phyloP scores from a whole-genome alignment of 2,797 vertebrate genomes.

The Esox lucius region DNA sequence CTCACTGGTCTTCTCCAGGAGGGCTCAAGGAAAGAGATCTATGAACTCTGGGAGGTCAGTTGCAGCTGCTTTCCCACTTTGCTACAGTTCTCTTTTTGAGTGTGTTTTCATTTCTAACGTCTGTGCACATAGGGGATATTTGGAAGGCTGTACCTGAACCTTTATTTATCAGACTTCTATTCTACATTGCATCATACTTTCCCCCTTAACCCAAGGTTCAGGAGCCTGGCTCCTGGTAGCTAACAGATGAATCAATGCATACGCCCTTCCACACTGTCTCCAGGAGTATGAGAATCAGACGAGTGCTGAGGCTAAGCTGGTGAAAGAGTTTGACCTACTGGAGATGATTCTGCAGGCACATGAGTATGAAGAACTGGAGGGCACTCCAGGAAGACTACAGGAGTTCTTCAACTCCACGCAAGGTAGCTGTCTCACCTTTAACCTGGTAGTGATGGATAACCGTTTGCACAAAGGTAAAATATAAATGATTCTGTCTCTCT shows the following conservation, averaged over 20 bases:
- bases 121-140: background rate
- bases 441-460: background rate
- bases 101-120: background rate
- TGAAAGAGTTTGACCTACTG: slow-evolving; percentile 93
- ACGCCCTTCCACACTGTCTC: background rate
- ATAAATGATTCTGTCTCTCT: background rate
- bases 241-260: background rate
- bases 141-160: background rate
- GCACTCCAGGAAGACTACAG: slow-evolving; percentile 86
- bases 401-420: slow-evolving; percentile 93
- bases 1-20: slow-evolving; percentile 83
- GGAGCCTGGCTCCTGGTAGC: background rate
- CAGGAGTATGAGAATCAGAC: slow-evolving; percentile 93
- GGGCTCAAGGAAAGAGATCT: slow-evolving; percentile 85
- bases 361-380: slow-evolving; percentile 92
- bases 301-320: slow-evolving; percentile 86
- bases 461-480: background rate
- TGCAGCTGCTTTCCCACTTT: background rate
- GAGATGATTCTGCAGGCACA: slow-evolving; percentile 98
- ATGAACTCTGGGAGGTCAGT: slow-evolving; percentile 88
- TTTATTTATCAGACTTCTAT: background rate
- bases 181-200: background rate
- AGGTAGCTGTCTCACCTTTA: slow-evolving; percentile 63
- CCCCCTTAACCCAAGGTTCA: background rate
- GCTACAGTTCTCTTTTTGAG: slow-evolving; percentile 35